These are phyloP conservation scores for Acanthoscelides obtectus DNA, from an alignment of 2,888 invertebrate genomes.

Conservation along the genomic window DNA sequence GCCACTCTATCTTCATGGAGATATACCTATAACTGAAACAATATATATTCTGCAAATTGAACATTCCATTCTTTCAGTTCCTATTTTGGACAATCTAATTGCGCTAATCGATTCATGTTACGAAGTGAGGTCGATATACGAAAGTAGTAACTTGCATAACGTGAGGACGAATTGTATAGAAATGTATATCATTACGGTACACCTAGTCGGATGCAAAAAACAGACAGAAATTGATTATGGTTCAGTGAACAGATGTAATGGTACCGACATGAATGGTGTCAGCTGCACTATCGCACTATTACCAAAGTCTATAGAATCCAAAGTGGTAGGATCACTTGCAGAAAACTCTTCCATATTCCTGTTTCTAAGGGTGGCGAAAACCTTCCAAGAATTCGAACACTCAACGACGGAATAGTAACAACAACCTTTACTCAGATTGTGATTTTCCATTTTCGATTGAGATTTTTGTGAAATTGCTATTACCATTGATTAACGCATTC, in stretches of 20 bases:
- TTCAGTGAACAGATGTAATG: not conserved
- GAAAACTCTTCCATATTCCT: too few relatives aligned
- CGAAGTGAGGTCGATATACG: not conserved
- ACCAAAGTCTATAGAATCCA: too few relatives aligned
- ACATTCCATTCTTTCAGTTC: not conserved
- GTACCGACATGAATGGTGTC: not conserved
- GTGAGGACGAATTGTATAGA: not conserved
- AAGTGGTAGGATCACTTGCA: too few relatives aligned
- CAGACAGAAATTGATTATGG: not conserved
- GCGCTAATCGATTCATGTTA: not conserved
- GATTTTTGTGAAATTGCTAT: too few relatives aligned
- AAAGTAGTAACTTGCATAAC: not conserved
- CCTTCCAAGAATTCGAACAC: too few relatives aligned
- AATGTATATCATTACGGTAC: not conserved
- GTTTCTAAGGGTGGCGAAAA: too few relatives aligned
- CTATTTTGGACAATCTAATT: not conserved
- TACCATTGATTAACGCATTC: too few relatives aligned
- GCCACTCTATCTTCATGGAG: too few relatives aligned
- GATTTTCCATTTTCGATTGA: too few relatives aligned
- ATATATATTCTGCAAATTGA: not conserved
- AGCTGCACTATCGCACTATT: not conserved
- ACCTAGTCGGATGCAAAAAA: not conserved
- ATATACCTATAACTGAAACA: too few relatives aligned
- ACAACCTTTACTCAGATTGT: too few relatives aligned
- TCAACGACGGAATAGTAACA: too few relatives aligned